phyloP scores from a whole-genome alignment of 2,888 invertebrate species.

The Eupithecia inturbata region DNA sequence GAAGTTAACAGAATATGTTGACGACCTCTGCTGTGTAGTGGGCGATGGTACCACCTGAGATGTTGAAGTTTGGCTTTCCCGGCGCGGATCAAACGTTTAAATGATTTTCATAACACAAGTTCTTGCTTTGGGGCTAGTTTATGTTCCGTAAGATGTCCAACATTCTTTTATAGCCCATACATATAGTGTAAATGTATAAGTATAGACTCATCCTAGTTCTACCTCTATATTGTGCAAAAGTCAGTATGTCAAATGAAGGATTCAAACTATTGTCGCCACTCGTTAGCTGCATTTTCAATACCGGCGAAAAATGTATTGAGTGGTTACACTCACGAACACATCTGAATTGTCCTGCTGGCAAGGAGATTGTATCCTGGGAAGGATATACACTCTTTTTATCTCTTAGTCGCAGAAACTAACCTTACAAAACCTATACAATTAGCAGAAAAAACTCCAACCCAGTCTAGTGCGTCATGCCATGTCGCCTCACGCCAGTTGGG shows the following conservation, averaged over 20 bases:
- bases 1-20: neutral
- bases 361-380: neutral
- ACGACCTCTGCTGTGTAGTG: neutral
- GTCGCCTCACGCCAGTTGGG: constrained; percentile 1
- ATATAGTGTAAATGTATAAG: no score
- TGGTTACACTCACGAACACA: no score
- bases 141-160: no score
- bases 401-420: neutral
- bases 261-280: no score
- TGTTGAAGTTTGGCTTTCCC: neutral
- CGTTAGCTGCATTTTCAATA: no score
- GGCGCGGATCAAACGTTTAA: neutral
- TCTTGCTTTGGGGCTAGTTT: no score
- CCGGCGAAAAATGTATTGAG: no score
- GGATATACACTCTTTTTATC: neutral
- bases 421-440: neutral
- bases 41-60: neutral
- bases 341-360: neutral
- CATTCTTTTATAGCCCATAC: no score
- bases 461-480: neutral
- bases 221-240: no score
- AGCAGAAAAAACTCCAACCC: neutral
- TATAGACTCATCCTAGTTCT: no score
- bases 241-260: no score
- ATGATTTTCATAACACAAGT: neutral